These are phyloP conservation scores for Pachliopta kotzebuea DNA, from an alignment of 2,888 invertebrate genomes.

Conservation along the genomic window DNA sequence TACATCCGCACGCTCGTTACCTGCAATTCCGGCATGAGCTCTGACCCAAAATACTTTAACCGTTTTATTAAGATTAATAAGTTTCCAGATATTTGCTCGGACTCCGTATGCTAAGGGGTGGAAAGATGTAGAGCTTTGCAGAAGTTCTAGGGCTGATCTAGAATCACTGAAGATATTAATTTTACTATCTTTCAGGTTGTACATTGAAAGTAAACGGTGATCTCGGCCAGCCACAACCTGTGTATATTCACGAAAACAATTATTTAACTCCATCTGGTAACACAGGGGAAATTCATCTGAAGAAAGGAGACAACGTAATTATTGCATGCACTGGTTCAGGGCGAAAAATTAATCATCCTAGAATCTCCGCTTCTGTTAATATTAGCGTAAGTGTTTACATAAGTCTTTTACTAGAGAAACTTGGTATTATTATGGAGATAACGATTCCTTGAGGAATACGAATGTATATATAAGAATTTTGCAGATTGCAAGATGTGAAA, in stretches of 20 bases:
- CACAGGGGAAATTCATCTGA: slow-evolving; percentile 48
- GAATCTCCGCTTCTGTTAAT: slow-evolving; percentile 41
- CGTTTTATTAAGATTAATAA: no score
- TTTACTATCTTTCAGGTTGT: slow-evolving; percentile 50
- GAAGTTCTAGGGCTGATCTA: no score
- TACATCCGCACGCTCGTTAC: no score
- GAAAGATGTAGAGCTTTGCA: no score
- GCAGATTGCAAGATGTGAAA: slow-evolving; percentile 60
- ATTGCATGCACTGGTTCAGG: slow-evolving; percentile 54
- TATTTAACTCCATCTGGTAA: slow-evolving; percentile 52
- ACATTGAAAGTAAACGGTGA: slow-evolving; percentile 65
- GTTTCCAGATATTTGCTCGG: no score
- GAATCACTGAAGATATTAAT: no score
- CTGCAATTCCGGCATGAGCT: no score
- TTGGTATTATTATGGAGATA: not conserved
- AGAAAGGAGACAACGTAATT: slow-evolving; percentile 48
- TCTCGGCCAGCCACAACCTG: slow-evolving; percentile 78
- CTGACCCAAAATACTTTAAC: no score
- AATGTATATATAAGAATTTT: not conserved
- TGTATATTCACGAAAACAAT: slow-evolving; percentile 68
- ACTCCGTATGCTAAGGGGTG: no score
- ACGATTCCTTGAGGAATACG: not conserved
- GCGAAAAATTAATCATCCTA: slow-evolving; percentile 50
- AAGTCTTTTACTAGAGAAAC: not conserved
- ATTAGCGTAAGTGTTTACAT: slow-evolving; percentile 44